Percentiles rank a stretch among this genome's conserved stretches.
These are phyloP conservation scores for Drosophila leontia DNA, from an alignment of 1,140 invertebrate species.

Conservation along the genomic window DNA sequence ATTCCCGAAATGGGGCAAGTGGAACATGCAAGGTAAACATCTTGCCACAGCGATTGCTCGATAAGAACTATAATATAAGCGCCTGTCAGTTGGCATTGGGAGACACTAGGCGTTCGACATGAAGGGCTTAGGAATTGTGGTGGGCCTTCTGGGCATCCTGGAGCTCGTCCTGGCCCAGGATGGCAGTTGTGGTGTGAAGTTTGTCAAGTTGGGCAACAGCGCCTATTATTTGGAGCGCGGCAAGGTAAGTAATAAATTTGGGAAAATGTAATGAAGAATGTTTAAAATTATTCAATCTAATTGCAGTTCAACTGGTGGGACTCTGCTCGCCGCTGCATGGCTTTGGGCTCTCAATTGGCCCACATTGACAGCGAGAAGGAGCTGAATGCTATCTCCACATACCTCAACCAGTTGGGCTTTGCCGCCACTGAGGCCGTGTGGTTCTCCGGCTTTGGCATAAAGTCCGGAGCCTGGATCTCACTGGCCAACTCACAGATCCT, in stretches of 20 bases:
- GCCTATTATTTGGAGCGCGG: background rate
- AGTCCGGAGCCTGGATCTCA: conserved; percentile 7
- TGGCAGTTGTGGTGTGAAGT: background rate
- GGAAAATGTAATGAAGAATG: background rate
- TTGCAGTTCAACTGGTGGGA: conserved; percentile 16
- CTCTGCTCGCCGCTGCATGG: conserved; percentile 6
- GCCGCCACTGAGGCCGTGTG: background rate
- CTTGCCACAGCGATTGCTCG: background rate
- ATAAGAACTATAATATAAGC: conserved; percentile 21
- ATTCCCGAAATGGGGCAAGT: background rate
- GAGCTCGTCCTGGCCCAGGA: background rate
- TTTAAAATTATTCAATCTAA: background rate
- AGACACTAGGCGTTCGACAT: background rate
- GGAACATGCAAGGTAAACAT: conserved; percentile 22
- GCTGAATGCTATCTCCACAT: background rate
- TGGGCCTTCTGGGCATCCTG: background rate
- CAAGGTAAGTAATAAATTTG: background rate
- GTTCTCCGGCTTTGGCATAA: conserved; percentile 3
- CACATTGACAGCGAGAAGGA: conserved; percentile 7
- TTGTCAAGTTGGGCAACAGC: background rate
- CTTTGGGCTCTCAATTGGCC: background rate
- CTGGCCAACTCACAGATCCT: conserved; percentile 16
- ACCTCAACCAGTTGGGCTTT: conserved; percentile 4
- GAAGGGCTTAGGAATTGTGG: background rate
- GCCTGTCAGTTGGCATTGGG: background rate